Percentiles rank a stretch among this genome's conserved stretches.
These are phyloP conservation scores for Pelmatolapia mariae DNA, from an alignment of 2,113 vertebrate species.

Conservation along the genomic window DNA sequence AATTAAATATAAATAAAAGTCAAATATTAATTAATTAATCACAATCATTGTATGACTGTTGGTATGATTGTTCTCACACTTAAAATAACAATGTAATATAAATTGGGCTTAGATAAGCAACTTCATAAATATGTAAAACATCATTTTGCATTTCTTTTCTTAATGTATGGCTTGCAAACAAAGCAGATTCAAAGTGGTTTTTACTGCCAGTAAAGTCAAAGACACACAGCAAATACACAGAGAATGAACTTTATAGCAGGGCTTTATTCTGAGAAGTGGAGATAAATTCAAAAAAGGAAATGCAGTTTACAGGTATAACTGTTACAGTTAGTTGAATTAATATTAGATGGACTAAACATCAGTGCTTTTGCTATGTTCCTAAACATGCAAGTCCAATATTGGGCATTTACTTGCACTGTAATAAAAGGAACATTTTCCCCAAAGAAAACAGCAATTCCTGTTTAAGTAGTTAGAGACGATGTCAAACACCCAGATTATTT, in stretches of 20 bases:
- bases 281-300: neutral
- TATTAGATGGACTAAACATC: neutral
- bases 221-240: neutral
- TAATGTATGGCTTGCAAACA: neutral
- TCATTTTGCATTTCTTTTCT: neutral
- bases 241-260: neutral
- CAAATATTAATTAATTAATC: neutral
- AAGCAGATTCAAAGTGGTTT: neutral
- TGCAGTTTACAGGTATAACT: rapidly evolving
- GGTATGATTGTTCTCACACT: neutral
- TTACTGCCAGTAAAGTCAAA: rapidly evolving
- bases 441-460: neutral
- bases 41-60: neutral
- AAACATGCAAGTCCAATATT: neutral
- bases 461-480: rapidly evolving
- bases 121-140: neutral
- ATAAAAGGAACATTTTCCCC: neutral
- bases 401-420: neutral
- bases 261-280: neutral
- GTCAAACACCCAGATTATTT: neutral
- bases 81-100: neutral
- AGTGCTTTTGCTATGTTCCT: neutral
- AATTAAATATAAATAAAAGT: neutral
- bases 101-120: neutral
- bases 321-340: neutral